Evolutionary conservation across 2,113 vertebrate species (phyloP).

Genomic region (Thinocorus orbignyianus): DNA sequence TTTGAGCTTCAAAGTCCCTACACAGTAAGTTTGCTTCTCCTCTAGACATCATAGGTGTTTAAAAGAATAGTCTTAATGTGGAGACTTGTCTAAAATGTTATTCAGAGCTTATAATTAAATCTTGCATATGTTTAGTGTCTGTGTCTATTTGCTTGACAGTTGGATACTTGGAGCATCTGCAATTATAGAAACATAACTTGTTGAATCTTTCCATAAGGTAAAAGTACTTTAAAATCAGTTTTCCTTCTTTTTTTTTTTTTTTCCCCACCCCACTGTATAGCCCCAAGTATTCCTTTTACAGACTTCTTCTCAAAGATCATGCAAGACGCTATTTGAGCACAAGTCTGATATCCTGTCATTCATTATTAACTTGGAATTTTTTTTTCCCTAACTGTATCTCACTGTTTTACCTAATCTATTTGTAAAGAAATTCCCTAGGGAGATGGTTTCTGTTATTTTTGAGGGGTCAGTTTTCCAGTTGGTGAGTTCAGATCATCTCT

Average conservation of each 20-base stretch:
- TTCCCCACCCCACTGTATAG: background rate
- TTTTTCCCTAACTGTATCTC: background rate
- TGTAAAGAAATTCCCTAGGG: background rate
- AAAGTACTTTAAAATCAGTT: background rate
- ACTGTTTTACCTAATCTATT: background rate
- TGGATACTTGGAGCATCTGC: background rate
- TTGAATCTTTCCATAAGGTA: background rate
- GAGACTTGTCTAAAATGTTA: background rate
- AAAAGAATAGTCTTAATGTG: background rate
- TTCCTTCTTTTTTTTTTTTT: background rate
- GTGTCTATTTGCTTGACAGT: background rate
- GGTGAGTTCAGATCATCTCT: background rate
- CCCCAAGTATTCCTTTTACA: background rate
- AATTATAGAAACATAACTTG: background rate
- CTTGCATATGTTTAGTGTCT: background rate
- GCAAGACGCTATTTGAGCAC: background rate
- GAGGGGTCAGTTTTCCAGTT: background rate
- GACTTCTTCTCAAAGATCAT: background rate
- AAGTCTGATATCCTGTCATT: background rate
- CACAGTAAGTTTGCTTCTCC: background rate
- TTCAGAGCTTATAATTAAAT: background rate
- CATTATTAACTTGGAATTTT: background rate
- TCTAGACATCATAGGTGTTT: background rate
- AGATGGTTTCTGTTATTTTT: background rate
- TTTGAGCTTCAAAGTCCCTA: slow-evolving; percentile 20